Evolutionary conservation across 2,888 invertebrate genomes (phyloP), one percentile per base, ranked within the genome.

Genomic region (Papilio gigon): DNA sequence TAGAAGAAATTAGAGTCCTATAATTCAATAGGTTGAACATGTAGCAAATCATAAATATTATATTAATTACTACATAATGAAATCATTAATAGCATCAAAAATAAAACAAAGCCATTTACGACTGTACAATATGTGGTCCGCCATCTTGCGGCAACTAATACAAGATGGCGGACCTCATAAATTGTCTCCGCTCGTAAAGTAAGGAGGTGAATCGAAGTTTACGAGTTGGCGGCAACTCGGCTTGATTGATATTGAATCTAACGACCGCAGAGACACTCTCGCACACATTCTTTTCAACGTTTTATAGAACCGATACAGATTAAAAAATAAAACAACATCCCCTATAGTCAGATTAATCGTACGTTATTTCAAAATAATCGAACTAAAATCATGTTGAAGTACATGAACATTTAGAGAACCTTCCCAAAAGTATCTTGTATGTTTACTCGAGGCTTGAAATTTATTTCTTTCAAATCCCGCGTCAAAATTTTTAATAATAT

Each of bases 91-190:
- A 44, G 17, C 35, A 58, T 58, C 22, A 64, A 69, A 73, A 72
- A 71, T 74, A 73, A 72, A 27, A 56, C 12, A 27, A 30, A 9
- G 9, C 8, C 4, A 30, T 70, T 74, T 71, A 78, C 74, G 71
- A 72, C 70, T 67, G 61, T 35, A 56, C 67, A 61, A 73, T 74
- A 75, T 70, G 62, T 70, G 68, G 64, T 71, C 74, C 75, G 71
- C 75, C 75, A 77, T 78, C 75, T 77, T 74, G 74, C 75, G 63
- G 35, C 76, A 77, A 76, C 76, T 76, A 71, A 73, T 76, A 70
- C 79, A 84, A 81, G 78, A 82, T 80, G 77, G 78, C 76, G 70
- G 70, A 71, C 73, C 72, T 78, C 81, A 76, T 86, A 85, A 85
- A 85, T 83, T 77, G 76, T 75, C 75, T 73, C 62, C 64, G 78